Evolutionary conservation across 2,888 invertebrate species (phyloP).

Genomic region (Arrhopalites spinosus): DNA sequence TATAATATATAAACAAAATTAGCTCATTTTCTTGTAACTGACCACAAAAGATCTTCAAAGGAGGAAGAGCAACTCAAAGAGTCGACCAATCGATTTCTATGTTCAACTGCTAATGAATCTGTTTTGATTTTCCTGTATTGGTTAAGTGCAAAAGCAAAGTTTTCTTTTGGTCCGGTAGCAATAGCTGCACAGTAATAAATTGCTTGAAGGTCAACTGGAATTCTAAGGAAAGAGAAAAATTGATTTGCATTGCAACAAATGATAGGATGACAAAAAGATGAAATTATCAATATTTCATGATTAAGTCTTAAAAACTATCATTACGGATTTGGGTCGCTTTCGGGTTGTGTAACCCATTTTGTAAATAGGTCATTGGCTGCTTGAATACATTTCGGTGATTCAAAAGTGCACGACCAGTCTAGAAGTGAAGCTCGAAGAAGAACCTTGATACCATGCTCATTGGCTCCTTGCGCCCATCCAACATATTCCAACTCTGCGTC

Average conservation of each 20-base stretch:
- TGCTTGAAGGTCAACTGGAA: conserved; percentile 40
- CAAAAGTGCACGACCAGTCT: conserved; percentile 42
- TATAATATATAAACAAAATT: too few species aligned
- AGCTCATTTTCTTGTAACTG: background rate
- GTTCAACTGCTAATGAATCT: background rate
- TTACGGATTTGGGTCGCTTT: conserved; percentile 14
- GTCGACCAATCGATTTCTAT: background rate
- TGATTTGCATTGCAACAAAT: too few species aligned
- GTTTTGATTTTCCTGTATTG: background rate
- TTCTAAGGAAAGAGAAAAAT: too few species aligned
- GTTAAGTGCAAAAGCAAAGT: background rate
- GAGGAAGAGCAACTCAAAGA: background rate
- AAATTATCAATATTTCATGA: background rate
- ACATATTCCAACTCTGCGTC: conserved; percentile 8
- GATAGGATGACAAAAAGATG: background rate
- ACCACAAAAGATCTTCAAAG: background rate
- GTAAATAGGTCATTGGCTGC: too few species aligned
- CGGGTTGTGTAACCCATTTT: conserved; percentile 1
- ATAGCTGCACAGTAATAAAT: conserved; percentile 40
- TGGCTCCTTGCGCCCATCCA: background rate
- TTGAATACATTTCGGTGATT: conserved; percentile 27
- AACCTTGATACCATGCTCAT: conserved; percentile 35
- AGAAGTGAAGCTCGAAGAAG: conserved; percentile 33
- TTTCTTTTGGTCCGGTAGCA: conserved; percentile 21
- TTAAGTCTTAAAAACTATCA: background rate